Conservation (phyloP, 2,797 vertebrate species). For the Strix occidentalis region DNA sequence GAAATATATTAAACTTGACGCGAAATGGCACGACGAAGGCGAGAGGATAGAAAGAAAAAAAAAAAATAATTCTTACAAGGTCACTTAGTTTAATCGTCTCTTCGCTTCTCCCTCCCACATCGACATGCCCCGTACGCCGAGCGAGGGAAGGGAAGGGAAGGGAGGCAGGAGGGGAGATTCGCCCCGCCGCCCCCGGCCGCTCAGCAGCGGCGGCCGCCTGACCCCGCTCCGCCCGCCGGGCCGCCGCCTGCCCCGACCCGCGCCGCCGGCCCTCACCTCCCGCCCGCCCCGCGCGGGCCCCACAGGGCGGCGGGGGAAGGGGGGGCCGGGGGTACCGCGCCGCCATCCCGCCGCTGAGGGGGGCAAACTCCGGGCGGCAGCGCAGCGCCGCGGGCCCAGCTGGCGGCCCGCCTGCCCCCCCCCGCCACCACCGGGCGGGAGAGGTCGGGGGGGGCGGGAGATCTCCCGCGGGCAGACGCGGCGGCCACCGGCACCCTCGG, state of each 20-base stretch:
- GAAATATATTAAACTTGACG: constrained; percentile 59
- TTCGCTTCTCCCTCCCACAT: not conserved
- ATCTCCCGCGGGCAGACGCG: not conserved
- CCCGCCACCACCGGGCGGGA: not conserved
- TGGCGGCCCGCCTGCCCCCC: not conserved
- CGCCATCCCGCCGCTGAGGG: not conserved
- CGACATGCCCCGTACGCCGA: not conserved
- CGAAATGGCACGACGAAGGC: not conserved
- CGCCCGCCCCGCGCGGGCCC: not conserved
- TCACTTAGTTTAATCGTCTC: constrained; percentile 36
- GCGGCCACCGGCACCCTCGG: constrained; percentile 35
- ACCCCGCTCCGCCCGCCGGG: constrained; percentile 62
- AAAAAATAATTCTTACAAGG: not conserved
- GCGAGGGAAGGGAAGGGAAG: not conserved
- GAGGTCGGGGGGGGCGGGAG: not conserved
- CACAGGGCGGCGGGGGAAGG: not conserved
- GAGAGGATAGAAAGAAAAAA: not conserved
- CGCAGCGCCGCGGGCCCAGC: not conserved
- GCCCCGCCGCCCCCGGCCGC: not conserved
- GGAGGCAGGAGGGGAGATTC: not conserved
- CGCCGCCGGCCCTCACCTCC: not conserved
- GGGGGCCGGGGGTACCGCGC: not conserved
- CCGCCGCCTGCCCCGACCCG: not conserved
- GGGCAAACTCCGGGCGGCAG: constrained; percentile 13
- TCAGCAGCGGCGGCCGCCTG: constrained; percentile 7